Base-by-base conservation (phyloP, 1,140 invertebrate species). In the Papilio polyxenes region DNA sequence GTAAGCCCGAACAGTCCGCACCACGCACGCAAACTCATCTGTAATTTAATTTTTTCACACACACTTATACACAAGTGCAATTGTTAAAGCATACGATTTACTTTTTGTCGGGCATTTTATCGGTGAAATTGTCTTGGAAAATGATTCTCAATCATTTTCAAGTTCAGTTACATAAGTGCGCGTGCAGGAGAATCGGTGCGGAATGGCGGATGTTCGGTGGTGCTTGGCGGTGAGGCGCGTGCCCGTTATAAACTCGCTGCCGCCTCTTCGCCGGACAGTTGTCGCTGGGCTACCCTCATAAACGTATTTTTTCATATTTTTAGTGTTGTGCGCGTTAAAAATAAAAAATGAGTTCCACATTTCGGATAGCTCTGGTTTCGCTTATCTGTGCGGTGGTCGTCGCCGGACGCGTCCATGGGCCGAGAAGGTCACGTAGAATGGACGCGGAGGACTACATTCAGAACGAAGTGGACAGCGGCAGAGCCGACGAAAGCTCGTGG, bases 151-250 rank as follows among this genome's bases (percentile, higher is more conserved):
- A 93, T 92, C 90, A 93, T 94, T 91, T 94, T 95, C 93, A 95
- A 95, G 94, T 95, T 95, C 92, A 94, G 91, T 95, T 95, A 95
- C 92, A 86, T 95, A 95, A 95, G 94, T 91, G 87, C 91, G 93
- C 93, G 92, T 92, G 93, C 89, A 86, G 87, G 90, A 94, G 93
- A 95, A 95, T 92, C 94, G 91, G 94, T 94, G 94, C 94, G 92
- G 94, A 95, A 95, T 95, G 89, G 93, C 94, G 94, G 94, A 95
- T 94, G 91, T 94, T 90, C 89, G 89, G 91, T 91, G 90, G 91
- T 92, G 91, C 91, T 89, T 88, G 89, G 88, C 89, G 89, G 84
- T 87, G 85, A 92, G 89, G 89, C 90, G 89, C 88, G 90, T 89
- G 89, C 89, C 92, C 87, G 92, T 93, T 95, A 95, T 95, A 95